Evolutionary conservation across 1,140 invertebrate species (phyloP), one percentile per base, ranked within the genome.

Genomic region (Rhyzopertha dominica): DNA sequence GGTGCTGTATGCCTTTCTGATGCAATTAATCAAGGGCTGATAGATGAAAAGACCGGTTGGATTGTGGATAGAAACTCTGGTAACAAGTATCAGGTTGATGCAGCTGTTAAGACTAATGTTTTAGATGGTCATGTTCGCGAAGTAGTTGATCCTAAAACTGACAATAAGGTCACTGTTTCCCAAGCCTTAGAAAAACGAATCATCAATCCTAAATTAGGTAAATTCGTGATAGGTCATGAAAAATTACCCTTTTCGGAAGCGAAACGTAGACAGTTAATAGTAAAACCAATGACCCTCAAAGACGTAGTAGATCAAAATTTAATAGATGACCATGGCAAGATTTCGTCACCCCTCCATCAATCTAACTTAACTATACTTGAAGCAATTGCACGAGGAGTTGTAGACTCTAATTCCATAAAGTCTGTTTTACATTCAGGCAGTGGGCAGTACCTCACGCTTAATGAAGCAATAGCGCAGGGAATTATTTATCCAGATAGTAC

Each of bases 261-360:
- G 23, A 74, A 82, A 43, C 77, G 80, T 49, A 75, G 85, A 41
- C 78, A 84, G 35, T 71, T 90, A 20, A 86, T 98, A 45, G 76
- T 82, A 14, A 92, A 90, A 71, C 93, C 93, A 1, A 79, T 92
- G 71, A 91, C 90, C 5, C 71, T 98, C 4, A 90, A 92, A 69
- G 91, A 95, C 56, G 81, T 85, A 46, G 77, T 80, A 56, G 87
- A 93, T 64, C 74, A 84, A 52, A 82, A 87, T 53, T 71, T 93
- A 35, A 76, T 94, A 51, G 85, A 90, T 57, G 80, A 84, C 36
- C 76, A 80, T 46, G 83, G 84, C 36, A 79, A 77, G 56, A 85
- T 97, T 41, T 74, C 79, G 17, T 91, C 93, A 59, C 84, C 87
- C 1, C 75, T 84, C 34, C 85, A 86, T 52, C 79, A 80, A 46